Evolutionary conservation across 2,888 invertebrate species (phyloP), one percentile per base, ranked within the genome.

Genomic region (Cheilosia impressa): DNA sequence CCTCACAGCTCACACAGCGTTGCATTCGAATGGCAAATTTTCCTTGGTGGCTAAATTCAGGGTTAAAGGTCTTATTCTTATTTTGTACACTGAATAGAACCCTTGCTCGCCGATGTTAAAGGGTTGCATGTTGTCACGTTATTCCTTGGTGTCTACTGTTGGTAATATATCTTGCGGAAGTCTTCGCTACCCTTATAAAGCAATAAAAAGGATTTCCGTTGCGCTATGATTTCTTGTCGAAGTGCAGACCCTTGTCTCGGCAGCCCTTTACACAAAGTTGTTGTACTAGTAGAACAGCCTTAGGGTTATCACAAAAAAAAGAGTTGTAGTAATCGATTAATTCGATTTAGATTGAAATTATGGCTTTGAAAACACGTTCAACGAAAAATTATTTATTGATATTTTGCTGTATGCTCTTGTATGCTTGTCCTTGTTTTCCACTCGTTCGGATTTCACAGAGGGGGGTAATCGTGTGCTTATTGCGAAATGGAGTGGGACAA

Each of bases 121-220:
- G 88, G 88, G 88, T 92, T 90, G 92, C 92, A 91, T 92, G 92
- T 92, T 91, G 91, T 92, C 92, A 92, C 92, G 92, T 92, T 92
- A 91, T 91, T 71, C 57, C 72, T 77, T 68, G 72, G 85, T 76
- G 76, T 81, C 81, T 85, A 68, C 81, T 85, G 76, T 85, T 85
- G 76, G 85, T 72, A 85, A 85, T 85, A 85, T 85, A 85, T 85
- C 85, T 85, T 85, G 45, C 81, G 85, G 85, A 81, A 85, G 85
- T 85, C 81, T 85, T 85, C 81, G 85, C 57, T 85, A 81, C 85
- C 85, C 85, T 85, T 85, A 81, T 85, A 85, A 81, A 81, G 85
- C 75, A 85, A 85, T 85, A 85, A 85, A 85, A 76, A 85, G 85
- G 85, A 85, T 85, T 85, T 85, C 85, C 85, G 85, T 66, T 81